Evolutionary conservation across 23 tunicate genomes (phyloP).

Genomic region (Botrylloides violaceus): DNA sequence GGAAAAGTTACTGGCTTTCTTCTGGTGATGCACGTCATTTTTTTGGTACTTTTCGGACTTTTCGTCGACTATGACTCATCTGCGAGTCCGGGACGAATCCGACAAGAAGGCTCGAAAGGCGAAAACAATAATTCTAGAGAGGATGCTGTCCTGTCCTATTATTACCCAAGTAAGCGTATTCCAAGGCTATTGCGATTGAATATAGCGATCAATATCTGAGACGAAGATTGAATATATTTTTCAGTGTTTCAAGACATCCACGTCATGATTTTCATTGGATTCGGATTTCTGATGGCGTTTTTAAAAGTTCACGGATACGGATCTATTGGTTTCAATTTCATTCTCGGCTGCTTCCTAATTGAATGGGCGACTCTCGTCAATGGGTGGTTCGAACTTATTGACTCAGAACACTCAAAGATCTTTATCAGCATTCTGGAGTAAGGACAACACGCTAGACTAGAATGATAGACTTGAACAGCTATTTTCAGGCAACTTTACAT

Average conservation of each 20-base stretch:
- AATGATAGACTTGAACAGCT: too few relatives aligned
- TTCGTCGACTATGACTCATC: constrained; percentile 69
- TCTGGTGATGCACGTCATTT: constrained; percentile 63
- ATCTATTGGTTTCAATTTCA: constrained; percentile 62
- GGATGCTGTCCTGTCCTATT: background rate
- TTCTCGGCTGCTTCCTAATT: constrained; percentile 51
- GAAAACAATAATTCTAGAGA: background rate
- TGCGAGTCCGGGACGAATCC: constrained; percentile 15
- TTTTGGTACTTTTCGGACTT: constrained; percentile 77
- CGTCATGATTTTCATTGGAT: constrained; percentile 76
- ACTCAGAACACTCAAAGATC: background rate
- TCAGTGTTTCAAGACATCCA: constrained; percentile 78
- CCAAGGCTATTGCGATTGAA: background rate
- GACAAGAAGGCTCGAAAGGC: background rate
- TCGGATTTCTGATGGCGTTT: constrained; percentile 85
- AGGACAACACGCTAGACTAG: too few relatives aligned
- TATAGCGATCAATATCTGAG: background rate
- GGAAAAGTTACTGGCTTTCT: constrained; percentile 67
- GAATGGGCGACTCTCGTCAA: constrained; percentile 68
- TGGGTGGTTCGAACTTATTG: constrained; percentile 58
- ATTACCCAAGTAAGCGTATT: constrained; percentile 40
- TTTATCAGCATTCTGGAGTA: constrained; percentile 27
- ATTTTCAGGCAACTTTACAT: too few relatives aligned
- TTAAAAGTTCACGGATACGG: constrained; percentile 69
- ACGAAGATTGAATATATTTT: background rate